A percentile compares a stretch with the other conserved stretches of the same genome.
Evolutionary conservation across 2,113 vertebrate genomes (phyloP).

Genomic region (Mormoops blainvillei): DNA sequence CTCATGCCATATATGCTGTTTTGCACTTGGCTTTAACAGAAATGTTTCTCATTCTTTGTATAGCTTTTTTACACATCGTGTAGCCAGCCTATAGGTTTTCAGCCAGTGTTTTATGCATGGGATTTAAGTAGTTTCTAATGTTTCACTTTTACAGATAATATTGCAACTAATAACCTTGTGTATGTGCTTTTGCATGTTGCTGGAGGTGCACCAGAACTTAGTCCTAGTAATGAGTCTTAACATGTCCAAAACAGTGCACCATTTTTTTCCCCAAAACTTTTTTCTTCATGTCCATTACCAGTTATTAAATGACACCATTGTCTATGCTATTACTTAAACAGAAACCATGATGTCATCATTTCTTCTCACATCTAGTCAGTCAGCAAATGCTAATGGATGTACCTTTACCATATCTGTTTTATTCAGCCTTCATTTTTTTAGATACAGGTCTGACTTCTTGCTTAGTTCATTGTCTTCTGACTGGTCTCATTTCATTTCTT

Average conservation of each 20-base stretch:
- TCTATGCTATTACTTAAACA: constrained; percentile 22
- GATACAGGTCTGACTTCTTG: background rate
- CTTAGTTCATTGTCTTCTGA: background rate
- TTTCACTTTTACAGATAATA: background rate
- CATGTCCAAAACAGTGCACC: background rate
- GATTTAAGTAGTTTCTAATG: background rate
- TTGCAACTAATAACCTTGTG: background rate
- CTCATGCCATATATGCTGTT: background rate
- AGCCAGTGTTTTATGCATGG: background rate
- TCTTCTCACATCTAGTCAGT: background rate
- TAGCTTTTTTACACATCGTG: background rate
- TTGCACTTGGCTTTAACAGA: background rate
- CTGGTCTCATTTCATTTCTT: constrained; percentile 19
- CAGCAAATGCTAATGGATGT: background rate
- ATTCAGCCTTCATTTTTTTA: background rate
- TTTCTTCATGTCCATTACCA: background rate
- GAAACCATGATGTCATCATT: constrained; percentile 10
- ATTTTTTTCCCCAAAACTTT: background rate
- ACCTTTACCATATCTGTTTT: background rate
- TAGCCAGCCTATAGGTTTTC: background rate
- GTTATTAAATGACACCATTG: background rate
- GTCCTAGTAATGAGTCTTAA: background rate
- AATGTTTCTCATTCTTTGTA: background rate
- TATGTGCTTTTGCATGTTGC: background rate
- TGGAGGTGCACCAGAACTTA: background rate